Evolutionary conservation across 2,797 vertebrate species (phyloP), one percentile per base, ranked within the genome.

Genomic region (Gymnodraco acuticeps): DNA sequence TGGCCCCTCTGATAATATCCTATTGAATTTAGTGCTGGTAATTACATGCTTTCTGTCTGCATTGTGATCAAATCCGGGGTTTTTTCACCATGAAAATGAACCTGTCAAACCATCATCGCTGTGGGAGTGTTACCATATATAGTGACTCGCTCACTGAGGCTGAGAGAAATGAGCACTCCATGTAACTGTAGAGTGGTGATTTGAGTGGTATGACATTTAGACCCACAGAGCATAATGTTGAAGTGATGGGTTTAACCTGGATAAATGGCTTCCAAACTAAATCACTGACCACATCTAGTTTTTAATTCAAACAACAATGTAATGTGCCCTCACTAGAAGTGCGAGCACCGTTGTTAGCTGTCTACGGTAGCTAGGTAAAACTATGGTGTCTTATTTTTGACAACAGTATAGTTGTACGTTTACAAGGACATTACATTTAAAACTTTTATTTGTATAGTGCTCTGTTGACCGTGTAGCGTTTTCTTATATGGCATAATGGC

Each of bases 11-110:
- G 68, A 20, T 52, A 17, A 8, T 13, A n/a, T 61, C 10, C 23
- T n/a, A 10, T 53, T 70, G 65, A 64, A 70, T 52, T 77, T 64
- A 67, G 60, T 19, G 27, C 17, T 17, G 54, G 63, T 78, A 68
- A 87, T 78, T 77, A 81, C 76, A 68, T 10, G 65, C 66, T 62
- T 65, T 77, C 60, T 54, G 19, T 75, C 67, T 17, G 20, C 50
- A 72, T 19, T 78, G 68, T 47, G 52, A 71, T 81, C 62, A 70
- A 67, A 78, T 33, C n/a, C 14, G 7, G 16, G 3, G 7, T 3
- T 17, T 42, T 74, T 64, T 71, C 16, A 17, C 15, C 19, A n/a
- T 45, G 56, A 67, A 66, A 78, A 77, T 59, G 7, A 66, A 47
- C 15, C 56, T 50, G n/a, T 76, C 59, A 46, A 48, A 3, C 48